Conservation (phyloP, 2,113 vertebrate species). For the Fulmarus glacialis region DNA sequence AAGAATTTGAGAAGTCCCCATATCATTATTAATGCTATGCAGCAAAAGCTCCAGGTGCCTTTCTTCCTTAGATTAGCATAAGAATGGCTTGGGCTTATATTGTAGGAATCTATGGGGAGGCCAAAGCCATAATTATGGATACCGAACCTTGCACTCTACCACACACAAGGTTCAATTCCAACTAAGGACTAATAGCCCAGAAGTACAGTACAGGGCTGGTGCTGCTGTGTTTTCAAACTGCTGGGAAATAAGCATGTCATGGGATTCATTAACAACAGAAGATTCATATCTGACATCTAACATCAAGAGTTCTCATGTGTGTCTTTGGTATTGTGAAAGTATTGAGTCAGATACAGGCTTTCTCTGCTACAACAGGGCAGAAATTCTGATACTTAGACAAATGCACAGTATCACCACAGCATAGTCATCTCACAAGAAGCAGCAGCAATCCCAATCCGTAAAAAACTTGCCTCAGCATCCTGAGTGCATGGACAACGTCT, state of each 20-base stretch:
- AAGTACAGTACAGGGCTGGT: neutral
- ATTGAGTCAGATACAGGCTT: neutral
- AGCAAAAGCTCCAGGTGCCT: neutral
- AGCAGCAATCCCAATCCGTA: neutral
- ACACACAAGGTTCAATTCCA: neutral
- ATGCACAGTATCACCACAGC: neutral
- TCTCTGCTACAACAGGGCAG: neutral
- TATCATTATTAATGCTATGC: neutral
- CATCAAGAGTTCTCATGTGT: neutral
- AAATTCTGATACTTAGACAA: neutral
- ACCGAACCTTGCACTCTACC: neutral
- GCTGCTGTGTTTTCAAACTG: neutral
- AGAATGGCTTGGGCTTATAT: neutral
- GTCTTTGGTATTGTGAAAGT: neutral
- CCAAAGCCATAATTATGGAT: neutral
- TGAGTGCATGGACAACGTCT: neutral
- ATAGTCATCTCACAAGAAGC: neutral
- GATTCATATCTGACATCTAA: neutral
- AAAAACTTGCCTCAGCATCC: neutral
- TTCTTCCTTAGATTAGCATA: neutral
- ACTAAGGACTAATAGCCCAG: neutral
- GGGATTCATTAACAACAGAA: neutral
- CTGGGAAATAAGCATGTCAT: neutral
- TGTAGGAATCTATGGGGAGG: neutral
- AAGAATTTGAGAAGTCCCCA: neutral